A percentile compares a stretch with the other conserved stretches of the same genome.
These are phyloP conservation scores for Pseudomyrmex cubaensis DNA, from an alignment of 1,140 invertebrate genomes.

Conservation along the genomic window DNA sequence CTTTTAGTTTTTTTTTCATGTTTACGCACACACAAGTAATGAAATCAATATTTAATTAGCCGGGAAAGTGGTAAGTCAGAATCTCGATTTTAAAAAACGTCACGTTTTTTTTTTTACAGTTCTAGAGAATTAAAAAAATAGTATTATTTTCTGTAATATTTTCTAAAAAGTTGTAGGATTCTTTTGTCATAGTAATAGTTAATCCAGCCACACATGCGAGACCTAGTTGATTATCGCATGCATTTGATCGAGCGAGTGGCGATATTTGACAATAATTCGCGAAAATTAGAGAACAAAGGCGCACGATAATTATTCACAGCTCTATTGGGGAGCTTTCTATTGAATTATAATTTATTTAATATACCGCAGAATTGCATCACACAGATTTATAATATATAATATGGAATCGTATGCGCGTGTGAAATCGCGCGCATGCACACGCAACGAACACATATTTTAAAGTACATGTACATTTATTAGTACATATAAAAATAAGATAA, in stretches of 20 bases:
- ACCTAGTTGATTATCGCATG: not conserved
- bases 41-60: not conserved
- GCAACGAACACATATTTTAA: too few relatives aligned
- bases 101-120: not conserved
- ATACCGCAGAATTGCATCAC: slow-evolving; percentile 1
- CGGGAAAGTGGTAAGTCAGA: not conserved
- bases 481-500: slow-evolving; percentile 8
- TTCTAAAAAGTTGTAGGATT: not conserved
- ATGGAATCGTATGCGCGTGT: too few relatives aligned
- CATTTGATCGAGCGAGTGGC: not conserved
- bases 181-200: not conserved
- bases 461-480: too few relatives aligned
- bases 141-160: not conserved
- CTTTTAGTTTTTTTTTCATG: not conserved
- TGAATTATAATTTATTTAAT: slow-evolving; percentile 38
- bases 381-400: not conserved
- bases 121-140: not conserved
- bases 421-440: too few relatives aligned
- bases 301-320: not conserved
- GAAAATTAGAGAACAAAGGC: not conserved
- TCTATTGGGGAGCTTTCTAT: not conserved
- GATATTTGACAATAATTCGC: slow-evolving; percentile 18
- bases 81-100: not conserved
- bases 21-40: not conserved
- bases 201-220: not conserved